phyloP scores from a whole-genome alignment of 2,797 vertebrate species.

The Anguilla anguilla region DNA sequence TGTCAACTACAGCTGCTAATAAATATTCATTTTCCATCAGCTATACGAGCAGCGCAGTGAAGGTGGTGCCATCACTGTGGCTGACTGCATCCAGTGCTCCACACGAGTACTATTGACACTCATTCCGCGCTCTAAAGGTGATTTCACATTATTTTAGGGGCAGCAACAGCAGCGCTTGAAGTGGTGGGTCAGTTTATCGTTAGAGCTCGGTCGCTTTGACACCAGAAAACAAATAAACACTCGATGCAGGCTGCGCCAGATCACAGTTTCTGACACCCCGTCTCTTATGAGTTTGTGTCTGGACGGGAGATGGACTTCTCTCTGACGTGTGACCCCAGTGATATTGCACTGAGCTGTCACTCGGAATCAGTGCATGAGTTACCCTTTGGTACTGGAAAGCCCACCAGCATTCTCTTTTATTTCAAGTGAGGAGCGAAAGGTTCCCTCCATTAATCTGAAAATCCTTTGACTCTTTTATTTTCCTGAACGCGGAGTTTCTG shows the following conservation, averaged over 20 bases:
- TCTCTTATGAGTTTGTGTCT: not conserved
- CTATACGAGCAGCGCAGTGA: not conserved
- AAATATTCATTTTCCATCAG: not conserved
- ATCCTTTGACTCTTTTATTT: not conserved
- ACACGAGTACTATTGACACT: not conserved
- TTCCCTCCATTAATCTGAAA: not conserved
- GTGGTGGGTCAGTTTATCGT: not conserved
- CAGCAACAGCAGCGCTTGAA: not conserved
- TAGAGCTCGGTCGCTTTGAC: not conserved
- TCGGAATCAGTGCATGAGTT: not conserved
- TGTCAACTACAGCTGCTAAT: not conserved
- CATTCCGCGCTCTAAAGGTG: not conserved
- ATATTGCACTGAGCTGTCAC: not conserved
- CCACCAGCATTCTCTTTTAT: not conserved
- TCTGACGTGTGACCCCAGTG: not conserved
- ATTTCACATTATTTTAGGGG: not conserved
- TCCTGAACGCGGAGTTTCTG: not conserved
- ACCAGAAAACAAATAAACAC: not conserved
- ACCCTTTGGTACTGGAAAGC: not conserved
- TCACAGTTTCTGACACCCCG: not conserved
- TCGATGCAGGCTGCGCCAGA: not conserved
- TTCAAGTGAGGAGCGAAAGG: not conserved
- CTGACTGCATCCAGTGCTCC: not conserved
- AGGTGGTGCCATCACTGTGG: not conserved
- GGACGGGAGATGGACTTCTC: not conserved